phyloP scores from a whole-genome alignment of 92 coral and sea anemone species.

The Heliopora coerulea region DNA sequence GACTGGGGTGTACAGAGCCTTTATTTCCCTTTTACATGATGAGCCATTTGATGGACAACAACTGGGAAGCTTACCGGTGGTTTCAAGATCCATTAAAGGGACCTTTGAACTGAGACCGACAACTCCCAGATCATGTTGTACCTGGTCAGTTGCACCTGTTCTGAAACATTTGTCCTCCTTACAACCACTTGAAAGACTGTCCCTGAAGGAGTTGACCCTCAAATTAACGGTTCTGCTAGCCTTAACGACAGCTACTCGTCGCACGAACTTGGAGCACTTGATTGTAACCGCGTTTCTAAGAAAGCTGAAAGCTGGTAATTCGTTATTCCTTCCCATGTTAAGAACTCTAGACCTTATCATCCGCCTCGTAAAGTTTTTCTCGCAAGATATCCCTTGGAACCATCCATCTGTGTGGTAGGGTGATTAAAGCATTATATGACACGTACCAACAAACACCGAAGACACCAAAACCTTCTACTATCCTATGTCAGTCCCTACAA shows the following conservation, averaged over 20 bases:
- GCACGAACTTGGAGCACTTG: conserved; percentile 45
- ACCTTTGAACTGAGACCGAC: conserved; percentile 29
- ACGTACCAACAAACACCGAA: conserved; percentile 21
- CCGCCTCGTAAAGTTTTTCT: conserved; percentile 34
- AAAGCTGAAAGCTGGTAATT: conserved; percentile 39
- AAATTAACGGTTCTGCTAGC: conserved; percentile 42
- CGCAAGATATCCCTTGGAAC: conserved; percentile 15
- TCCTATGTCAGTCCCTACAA: conserved; percentile 11
- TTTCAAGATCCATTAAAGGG: conserved; percentile 50
- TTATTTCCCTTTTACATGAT: conserved; percentile 50
- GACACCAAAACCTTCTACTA: conserved; percentile 22
- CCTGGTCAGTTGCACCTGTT: conserved; percentile 21
- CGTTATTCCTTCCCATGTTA: conserved; percentile 43
- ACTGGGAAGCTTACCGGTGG: conserved; percentile 54
- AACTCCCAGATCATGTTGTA: conserved; percentile 8
- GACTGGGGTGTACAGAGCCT: conserved; percentile 40
- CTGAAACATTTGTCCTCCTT: conserved; percentile 22
- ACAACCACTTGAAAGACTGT: conserved; percentile 17
- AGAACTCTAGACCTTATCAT: conserved; percentile 45
- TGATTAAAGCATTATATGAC: conserved; percentile 23
- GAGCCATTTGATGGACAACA: conserved; percentile 39
- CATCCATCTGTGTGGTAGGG: conserved; percentile 35
- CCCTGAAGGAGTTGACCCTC: conserved; percentile 28
- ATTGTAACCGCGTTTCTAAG: conserved; percentile 27
- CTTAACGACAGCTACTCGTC: conserved; percentile 49